Evolutionary conservation across 1,140 invertebrate genomes (phyloP).

Genomic region (Pogonus chalceus): DNA sequence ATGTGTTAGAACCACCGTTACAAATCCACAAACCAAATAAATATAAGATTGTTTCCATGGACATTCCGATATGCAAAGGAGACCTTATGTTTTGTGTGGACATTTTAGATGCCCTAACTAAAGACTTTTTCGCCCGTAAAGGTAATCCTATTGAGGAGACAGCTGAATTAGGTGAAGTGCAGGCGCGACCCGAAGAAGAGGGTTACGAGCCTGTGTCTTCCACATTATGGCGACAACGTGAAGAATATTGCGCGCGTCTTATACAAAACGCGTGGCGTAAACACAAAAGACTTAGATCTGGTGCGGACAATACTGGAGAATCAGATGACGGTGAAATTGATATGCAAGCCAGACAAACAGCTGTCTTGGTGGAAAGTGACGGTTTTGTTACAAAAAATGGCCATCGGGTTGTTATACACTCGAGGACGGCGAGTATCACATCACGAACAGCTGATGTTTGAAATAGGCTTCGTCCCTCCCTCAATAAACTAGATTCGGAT

Average conservation of each 20-base stretch:
- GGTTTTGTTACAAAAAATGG: slow-evolving; percentile 72
- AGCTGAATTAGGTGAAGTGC: slow-evolving; percentile 68
- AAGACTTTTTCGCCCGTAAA: slow-evolving; percentile 94
- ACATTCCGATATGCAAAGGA: slow-evolving; percentile 95
- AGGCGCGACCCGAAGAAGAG: slow-evolving; percentile 63
- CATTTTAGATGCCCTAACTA: slow-evolving; percentile 90
- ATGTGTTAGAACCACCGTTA: slow-evolving; percentile 85
- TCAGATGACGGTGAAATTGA: slow-evolving; percentile 39
- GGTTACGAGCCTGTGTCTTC: slow-evolving; percentile 89
- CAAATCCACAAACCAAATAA: slow-evolving; percentile 98
- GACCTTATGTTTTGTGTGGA: slow-evolving; percentile 96
- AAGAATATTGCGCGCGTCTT: slow-evolving; percentile 89
- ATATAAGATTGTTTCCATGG: slow-evolving; percentile 97
- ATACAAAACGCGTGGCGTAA: slow-evolving; percentile 91
- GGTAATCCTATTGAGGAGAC: slow-evolving; percentile 85
- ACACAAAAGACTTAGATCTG: slow-evolving; percentile 59
- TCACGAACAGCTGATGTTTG: slow-evolving; percentile 72
- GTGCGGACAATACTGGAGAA: slow-evolving; percentile 32
- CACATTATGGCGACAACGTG: slow-evolving; percentile 86
- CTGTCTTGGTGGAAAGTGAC: slow-evolving; percentile 72
- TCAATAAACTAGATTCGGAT: slow-evolving; percentile 13
- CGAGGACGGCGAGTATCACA: slow-evolving; percentile 68
- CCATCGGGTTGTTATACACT: slow-evolving; percentile 81
- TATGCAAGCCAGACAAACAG: slow-evolving; percentile 48
- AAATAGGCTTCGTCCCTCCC: slow-evolving; percentile 52